Conservation (phyloP, 2,797 vertebrate species). For the Malacoraja senta region DNA sequence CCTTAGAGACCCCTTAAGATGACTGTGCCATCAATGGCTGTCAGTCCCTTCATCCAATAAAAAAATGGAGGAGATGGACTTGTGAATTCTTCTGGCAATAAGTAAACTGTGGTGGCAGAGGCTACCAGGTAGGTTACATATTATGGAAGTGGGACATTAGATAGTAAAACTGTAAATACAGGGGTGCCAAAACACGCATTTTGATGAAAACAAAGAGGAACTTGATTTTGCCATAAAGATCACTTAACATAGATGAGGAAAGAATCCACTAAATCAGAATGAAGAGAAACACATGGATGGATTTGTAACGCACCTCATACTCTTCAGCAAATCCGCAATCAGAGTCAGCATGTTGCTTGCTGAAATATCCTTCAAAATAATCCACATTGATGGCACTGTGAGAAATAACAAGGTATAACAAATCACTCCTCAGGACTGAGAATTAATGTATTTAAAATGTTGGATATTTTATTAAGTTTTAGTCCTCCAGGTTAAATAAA, state of each 20-base stretch:
- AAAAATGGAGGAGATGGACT: background rate
- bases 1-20: background rate
- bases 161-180: too few relatives aligned
- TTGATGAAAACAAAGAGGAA: too few relatives aligned
- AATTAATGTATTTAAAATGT: background rate
- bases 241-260: background rate
- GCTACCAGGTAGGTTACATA: background rate
- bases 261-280: background rate
- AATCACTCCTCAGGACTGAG: background rate
- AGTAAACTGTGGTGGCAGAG: background rate
- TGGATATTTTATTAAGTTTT: background rate
- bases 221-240: background rate
- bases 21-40: background rate
- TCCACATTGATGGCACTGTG: slow-evolving; percentile 61
- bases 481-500: background rate
- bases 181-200: too few relatives aligned
- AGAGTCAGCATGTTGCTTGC: slow-evolving; percentile 81
- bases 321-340: slow-evolving; percentile 91
- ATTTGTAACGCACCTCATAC: slow-evolving; percentile 68
- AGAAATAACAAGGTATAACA: background rate
- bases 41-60: background rate
- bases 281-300: slow-evolving; percentile 40
- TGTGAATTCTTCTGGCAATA: background rate
- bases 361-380: slow-evolving; percentile 79
- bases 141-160: background rate